Percentiles rank a stretch among this genome's conserved stretches.
Evolutionary conservation across 2,113 vertebrate genomes (phyloP).

Genomic region (Pitta sordida): DNA sequence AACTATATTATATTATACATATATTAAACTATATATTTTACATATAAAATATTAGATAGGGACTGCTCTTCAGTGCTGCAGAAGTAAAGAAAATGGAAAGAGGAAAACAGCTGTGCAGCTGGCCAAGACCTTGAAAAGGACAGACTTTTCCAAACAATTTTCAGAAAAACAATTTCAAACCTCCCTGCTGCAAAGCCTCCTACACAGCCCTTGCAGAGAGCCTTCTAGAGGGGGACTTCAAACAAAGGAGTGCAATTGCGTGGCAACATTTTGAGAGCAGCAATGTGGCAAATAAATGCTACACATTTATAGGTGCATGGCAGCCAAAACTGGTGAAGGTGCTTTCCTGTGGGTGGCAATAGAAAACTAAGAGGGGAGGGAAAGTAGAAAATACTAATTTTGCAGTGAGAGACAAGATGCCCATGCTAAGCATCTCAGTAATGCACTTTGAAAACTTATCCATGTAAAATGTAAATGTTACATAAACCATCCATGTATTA

Average conservation of each 20-base stretch:
- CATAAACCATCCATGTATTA: not conserved
- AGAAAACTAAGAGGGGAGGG: not conserved
- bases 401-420: not conserved
- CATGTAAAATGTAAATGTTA: not conserved
- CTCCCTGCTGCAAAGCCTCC: constrained; percentile 46
- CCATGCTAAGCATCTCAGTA: not conserved
- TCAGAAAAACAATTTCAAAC: constrained; percentile 26
- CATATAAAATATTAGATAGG: not conserved
- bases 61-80: not conserved
- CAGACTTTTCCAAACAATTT: not conserved
- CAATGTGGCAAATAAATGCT: constrained; percentile 43
- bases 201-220: constrained; percentile 31
- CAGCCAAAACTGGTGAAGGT: constrained; percentile 43
- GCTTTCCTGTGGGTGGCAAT: constrained; percentile 18
- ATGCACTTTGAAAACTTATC: not conserved
- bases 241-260: not conserved
- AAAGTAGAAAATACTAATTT: not conserved
- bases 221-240: constrained; percentile 40
- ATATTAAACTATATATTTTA: not conserved
- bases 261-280: constrained; percentile 28
- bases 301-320: not conserved
- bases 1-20: not conserved
- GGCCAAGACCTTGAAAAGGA: constrained; percentile 33
- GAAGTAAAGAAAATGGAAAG: not conserved
- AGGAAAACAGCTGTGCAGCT: constrained; percentile 24